phyloP scores from a whole-genome alignment of 1,140 invertebrate species.

The Chrysopa pallens region DNA sequence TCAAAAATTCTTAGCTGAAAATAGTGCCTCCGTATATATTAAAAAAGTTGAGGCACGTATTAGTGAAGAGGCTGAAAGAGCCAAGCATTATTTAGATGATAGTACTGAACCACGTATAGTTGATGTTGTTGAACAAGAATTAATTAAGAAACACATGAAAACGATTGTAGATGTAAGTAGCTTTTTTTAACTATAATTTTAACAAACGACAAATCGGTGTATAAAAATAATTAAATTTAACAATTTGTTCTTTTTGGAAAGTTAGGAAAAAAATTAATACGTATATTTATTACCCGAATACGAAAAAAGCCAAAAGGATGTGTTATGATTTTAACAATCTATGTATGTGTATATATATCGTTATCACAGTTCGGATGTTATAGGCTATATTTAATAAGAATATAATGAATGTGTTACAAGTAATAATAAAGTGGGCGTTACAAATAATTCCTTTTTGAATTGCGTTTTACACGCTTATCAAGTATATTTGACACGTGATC shows the following conservation, averaged over 20 bases:
- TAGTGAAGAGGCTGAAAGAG: constrained; percentile 90
- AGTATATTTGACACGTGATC: too few species aligned
- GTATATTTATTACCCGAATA: too few species aligned
- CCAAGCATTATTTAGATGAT: constrained; percentile 95
- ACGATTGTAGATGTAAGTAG: constrained; percentile 77
- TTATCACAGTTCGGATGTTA: too few species aligned
- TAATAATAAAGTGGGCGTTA: too few species aligned
- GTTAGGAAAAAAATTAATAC: too few species aligned
- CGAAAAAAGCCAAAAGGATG: too few species aligned
- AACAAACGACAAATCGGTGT: neutral
- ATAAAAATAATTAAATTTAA: neutral
- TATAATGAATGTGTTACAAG: too few species aligned
- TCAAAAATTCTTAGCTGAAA: constrained; percentile 96
- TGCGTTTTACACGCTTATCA: too few species aligned
- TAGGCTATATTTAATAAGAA: too few species aligned
- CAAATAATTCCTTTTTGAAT: too few species aligned
- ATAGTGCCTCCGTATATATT: constrained; percentile 97
- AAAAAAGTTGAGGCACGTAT: constrained; percentile 96
- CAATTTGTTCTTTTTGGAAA: neutral
- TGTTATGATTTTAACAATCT: too few species aligned
- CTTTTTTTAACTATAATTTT: neutral
- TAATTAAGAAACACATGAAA: constrained; percentile 98
- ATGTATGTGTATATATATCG: too few species aligned
- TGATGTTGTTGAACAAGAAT: constrained; percentile 90
- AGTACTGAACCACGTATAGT: constrained; percentile 90